Percentiles rank a stretch among this genome's conserved stretches.
Evolutionary conservation across 2,888 invertebrate genomes (phyloP).

Genomic region (Hypena proboscidalis): DNA sequence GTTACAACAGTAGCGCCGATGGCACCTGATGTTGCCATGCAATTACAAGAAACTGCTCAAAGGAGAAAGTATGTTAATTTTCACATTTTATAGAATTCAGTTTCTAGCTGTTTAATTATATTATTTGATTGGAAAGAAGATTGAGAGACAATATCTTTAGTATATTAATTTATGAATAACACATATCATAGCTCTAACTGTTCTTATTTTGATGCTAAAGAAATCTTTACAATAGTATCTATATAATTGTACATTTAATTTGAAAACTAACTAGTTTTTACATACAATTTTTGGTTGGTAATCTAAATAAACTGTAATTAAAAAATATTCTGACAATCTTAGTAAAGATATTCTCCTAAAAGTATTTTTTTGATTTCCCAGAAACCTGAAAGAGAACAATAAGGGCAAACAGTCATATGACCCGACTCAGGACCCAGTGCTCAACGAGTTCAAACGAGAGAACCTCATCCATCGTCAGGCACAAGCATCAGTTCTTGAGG

Average conservation of each 20-base stretch:
- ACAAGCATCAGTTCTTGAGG: conserved; percentile 93
- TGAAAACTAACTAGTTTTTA: too few species aligned
- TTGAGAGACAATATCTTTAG: too few species aligned
- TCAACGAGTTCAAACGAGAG: conserved; percentile 97
- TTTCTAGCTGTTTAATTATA: background rate
- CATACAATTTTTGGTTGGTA: too few species aligned
- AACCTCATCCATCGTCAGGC: conserved; percentile 94
- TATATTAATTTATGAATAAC: too few species aligned
- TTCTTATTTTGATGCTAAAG: too few species aligned
- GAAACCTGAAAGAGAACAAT: conserved; percentile 86
- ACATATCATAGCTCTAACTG: too few species aligned
- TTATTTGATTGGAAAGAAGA: too few species aligned
- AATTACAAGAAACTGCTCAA: conserved; percentile 90
- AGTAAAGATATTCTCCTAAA: too few species aligned
- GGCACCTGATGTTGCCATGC: conserved; percentile 93
- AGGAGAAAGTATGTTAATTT: conserved; percentile 81
- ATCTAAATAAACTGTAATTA: too few species aligned
- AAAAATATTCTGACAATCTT: too few species aligned
- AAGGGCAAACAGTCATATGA: conserved; percentile 87
- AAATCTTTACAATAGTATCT: too few species aligned
- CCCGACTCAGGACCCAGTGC: conserved; percentile 90
- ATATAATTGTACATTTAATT: too few species aligned
- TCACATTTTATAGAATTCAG: conserved; percentile 2
- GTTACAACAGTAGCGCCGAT: conserved; percentile 91
- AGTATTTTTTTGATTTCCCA: conserved; percentile 37